Percentiles rank a stretch among this genome's conserved stretches.
Evolutionary conservation across 53 echinoderm and acorn worm species (phyloP).

Genomic region (Hippasteria phrygiana): DNA sequence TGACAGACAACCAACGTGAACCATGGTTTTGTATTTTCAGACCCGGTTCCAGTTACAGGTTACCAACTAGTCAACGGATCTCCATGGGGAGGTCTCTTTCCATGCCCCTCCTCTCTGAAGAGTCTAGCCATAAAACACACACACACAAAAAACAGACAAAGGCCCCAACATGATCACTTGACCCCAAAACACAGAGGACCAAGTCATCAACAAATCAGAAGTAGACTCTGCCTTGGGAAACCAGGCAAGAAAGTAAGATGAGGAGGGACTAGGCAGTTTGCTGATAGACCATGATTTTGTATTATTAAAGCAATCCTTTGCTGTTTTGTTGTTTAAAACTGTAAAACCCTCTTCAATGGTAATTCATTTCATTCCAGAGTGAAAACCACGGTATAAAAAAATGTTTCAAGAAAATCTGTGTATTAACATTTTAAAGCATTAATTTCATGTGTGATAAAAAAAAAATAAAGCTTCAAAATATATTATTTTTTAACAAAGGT

Average conservation of each 20-base stretch:
- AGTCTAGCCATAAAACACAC: constrained; percentile 29
- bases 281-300: background rate
- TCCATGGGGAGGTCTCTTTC: background rate
- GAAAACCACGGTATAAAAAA: too few relatives aligned
- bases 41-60: constrained; percentile 3
- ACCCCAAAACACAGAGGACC: constrained; percentile 31
- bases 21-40: background rate
- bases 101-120: background rate
- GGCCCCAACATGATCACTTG: constrained; percentile 44
- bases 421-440: too few relatives aligned
- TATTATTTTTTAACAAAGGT: background rate
- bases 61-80: background rate
- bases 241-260: background rate
- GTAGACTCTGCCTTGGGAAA: background rate
- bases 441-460: background rate
- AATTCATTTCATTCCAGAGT: too few relatives aligned
- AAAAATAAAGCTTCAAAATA: too few relatives aligned
- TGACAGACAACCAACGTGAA: background rate
- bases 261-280: too few relatives aligned
- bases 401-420: too few relatives aligned
- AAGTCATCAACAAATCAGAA: background rate
- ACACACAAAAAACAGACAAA: constrained; percentile 31
- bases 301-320: background rate
- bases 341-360: too few relatives aligned
- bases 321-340: too few relatives aligned